These are phyloP conservation scores for Ailuropoda melanoleuca DNA, from an alignment of 2,113 vertebrate species.

Conservation along the genomic window DNA sequence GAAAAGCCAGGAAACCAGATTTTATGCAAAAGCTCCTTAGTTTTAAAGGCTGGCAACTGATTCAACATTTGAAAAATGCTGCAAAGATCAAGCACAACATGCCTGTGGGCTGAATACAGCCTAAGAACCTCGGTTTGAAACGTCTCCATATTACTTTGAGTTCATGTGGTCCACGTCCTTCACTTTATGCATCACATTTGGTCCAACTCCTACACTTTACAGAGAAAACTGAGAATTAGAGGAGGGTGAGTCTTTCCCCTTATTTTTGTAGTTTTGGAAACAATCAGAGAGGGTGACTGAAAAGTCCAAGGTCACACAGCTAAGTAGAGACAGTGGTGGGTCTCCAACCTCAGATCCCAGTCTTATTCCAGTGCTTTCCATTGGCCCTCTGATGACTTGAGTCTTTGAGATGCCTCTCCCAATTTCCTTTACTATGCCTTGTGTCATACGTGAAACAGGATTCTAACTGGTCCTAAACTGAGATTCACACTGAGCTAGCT, in stretches of 20 bases:
- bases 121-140: neutral
- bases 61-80: neutral
- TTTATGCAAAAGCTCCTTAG: conserved; percentile 3
- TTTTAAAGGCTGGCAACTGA: neutral
- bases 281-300: neutral
- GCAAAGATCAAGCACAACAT: neutral
- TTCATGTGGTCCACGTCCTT: neutral
- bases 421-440: neutral
- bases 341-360: neutral
- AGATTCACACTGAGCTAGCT: neutral
- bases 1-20: neutral
- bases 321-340: neutral
- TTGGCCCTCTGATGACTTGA: neutral
- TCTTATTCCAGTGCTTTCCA: neutral
- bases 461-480: neutral
- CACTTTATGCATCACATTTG: neutral
- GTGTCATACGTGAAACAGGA: neutral
- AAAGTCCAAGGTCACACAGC: neutral
- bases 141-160: neutral
- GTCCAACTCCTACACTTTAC: neutral
- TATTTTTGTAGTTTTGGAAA: neutral
- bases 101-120: neutral
- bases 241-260: neutral
- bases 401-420: neutral
- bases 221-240: neutral